These are phyloP conservation scores for Scartelaos histophorus DNA, from an alignment of 2,113 vertebrate genomes.

Conservation along the genomic window DNA sequence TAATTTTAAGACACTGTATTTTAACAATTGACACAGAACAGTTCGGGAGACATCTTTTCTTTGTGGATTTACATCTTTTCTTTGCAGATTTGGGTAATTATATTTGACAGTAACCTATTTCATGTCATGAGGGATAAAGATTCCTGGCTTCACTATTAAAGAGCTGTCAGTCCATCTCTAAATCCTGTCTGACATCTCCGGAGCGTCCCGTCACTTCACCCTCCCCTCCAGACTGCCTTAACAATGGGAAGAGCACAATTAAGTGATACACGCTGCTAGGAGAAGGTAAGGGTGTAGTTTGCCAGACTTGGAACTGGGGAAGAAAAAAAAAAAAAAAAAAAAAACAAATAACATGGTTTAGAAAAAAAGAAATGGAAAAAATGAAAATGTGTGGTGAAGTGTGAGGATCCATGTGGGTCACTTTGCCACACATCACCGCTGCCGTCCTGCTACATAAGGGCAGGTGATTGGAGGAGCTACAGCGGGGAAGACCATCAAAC, in stretches of 20 bases:
- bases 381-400: slow-evolving; percentile 13
- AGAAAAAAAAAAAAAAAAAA: not conserved
- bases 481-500: slow-evolving; percentile 1
- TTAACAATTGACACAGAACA: slow-evolving; percentile 3
- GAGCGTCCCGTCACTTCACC: not conserved
- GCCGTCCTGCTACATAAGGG: slow-evolving; percentile 27
- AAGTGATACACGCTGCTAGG: not conserved
- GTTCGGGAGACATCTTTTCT: not conserved
- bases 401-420: slow-evolving; percentile 19
- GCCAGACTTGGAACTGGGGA: too few species aligned
- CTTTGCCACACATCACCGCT: slow-evolving; percentile 44
- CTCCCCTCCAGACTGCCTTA: slow-evolving; percentile 17
- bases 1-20: not conserved
- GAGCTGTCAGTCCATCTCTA: slow-evolving; percentile 12
- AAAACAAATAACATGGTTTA: not conserved
- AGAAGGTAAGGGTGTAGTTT: too few species aligned
- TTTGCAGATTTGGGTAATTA: slow-evolving; percentile 10
- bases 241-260: slow-evolving; percentile 34
- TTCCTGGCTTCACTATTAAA: slow-evolving; percentile 13
- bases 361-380: not conserved
- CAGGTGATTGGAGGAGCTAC: slow-evolving; percentile 36
- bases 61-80: slow-evolving; percentile 8
- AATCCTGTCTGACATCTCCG: slow-evolving; percentile 3
- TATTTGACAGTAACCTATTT: slow-evolving; percentile 11
- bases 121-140: slow-evolving; percentile 9